These are phyloP conservation scores for Carassius auratus DNA, from an alignment of 2,113 vertebrate species.

Conservation along the genomic window DNA sequence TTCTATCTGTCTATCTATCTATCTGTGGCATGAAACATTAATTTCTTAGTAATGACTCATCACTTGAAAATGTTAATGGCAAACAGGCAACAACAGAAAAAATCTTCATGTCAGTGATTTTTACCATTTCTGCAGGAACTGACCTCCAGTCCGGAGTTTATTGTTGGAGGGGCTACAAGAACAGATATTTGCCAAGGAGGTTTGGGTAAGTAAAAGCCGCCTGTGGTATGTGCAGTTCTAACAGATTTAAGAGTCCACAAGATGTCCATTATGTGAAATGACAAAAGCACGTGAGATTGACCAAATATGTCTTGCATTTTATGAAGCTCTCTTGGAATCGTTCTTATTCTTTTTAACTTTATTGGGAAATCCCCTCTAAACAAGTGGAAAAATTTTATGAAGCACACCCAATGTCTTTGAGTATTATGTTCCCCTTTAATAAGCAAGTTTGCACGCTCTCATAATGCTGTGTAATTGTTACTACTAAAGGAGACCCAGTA, in stretches of 20 bases:
- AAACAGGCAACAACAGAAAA: background rate
- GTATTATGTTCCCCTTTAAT: background rate
- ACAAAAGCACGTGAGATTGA: background rate
- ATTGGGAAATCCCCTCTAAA: background rate
- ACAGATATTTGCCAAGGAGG: conserved; percentile 87
- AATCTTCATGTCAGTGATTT: background rate
- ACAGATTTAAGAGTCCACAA: background rate
- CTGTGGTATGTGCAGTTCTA: background rate
- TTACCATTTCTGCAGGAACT: conserved; percentile 77
- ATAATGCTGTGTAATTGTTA: background rate
- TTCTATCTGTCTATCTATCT: background rate
- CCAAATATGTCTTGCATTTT: background rate
- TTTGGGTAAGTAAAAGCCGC: conserved; percentile 76
- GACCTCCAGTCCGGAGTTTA: conserved; percentile 83
- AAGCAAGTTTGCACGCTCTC: background rate
- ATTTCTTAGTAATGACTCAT: conserved; percentile 4
- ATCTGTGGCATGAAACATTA: background rate
- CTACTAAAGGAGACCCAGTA: background rate
- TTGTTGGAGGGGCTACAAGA: conserved; percentile 84
- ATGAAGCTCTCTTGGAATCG: background rate
- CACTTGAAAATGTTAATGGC: background rate
- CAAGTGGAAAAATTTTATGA: background rate
- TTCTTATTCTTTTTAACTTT: background rate
- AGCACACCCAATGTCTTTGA: background rate
- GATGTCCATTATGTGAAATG: background rate